phyloP scores from a whole-genome alignment of 2,888 invertebrate species.

The Andrena praecox region DNA sequence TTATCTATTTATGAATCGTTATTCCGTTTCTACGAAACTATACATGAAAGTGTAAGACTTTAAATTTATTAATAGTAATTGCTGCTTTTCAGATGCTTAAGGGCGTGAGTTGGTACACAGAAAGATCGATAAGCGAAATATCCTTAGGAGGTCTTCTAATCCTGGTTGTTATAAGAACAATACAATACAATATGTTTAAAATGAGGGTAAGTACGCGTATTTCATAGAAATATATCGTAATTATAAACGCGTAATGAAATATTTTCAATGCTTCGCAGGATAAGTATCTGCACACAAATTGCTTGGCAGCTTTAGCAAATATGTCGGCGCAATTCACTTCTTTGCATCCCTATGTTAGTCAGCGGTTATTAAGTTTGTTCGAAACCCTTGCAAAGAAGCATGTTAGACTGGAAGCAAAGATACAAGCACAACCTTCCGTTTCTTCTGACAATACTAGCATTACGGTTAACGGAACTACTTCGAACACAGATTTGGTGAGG shows the following conservation, averaged over 20 bases:
- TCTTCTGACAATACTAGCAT: conserved; percentile 68
- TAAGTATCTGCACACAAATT: conserved; percentile 99
- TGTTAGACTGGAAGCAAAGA: conserved; percentile 87
- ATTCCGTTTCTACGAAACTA: conserved; percentile 91
- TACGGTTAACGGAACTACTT: conserved; percentile 72
- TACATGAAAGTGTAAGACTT: conserved; percentile 95
- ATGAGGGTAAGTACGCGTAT: conserved; percentile 88
- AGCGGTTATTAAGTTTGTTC: conserved; percentile 95
- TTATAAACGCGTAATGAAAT: conserved; percentile 9
- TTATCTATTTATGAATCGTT: neutral
- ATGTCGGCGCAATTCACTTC: conserved; percentile 98
- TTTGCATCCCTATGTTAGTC: conserved; percentile 98
- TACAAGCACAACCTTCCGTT: conserved; percentile 71
- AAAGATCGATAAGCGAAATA: conserved; percentile 95
- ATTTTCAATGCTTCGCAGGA: conserved; percentile 86
- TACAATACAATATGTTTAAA: conserved; percentile 98
- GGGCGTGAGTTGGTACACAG: conserved; percentile 97
- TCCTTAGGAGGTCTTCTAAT: conserved; percentile 97
- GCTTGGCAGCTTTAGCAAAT: conserved; percentile 98
- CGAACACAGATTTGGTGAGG: conserved; percentile 79
- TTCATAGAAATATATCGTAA: neutral
- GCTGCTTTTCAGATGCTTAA: conserved; percentile 90
- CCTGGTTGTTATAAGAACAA: conserved; percentile 97
- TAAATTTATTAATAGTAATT: conserved; percentile 7
- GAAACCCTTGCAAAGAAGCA: conserved; percentile 96